Evolutionary conservation across 2,888 invertebrate genomes (phyloP), one percentile per base, ranked within the genome.

Genomic region (Drosophila sordidula): DNA sequence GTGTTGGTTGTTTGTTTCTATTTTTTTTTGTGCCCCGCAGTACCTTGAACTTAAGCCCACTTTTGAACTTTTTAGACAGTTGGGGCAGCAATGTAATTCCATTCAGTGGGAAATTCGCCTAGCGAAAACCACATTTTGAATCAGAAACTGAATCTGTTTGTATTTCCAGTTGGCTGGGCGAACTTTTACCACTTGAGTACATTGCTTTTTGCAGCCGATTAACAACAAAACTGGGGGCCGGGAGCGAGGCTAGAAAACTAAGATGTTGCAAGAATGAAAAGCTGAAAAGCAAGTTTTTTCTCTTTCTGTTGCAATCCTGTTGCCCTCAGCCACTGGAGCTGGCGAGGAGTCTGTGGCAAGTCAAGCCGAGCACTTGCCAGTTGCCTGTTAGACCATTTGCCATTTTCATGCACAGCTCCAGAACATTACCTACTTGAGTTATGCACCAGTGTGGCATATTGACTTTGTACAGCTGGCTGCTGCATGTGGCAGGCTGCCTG

Each of bases 121-220:
- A 38, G 54, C 18, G 16, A 47, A 46, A 69, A 44, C 58, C 67
- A 62, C 67, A 77, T 67, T 77, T 55, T 39, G 52, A 54, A 66
- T 46, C 54, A 45, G 63, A 63, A 78, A 73, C 67, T 22, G 68
- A 67, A 74, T 67, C 69, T 66, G 57, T 65, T 73, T 70, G 70
- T 65, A 69, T 79, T 78, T 76, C 76, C 67, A 79, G 72, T 80
- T 73, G 77, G 66, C 44, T 78, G 67, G 42, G 6, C 45, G 80
- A 80, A 80, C 74, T 87, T 87, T 78, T 87, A 71, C 81, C 87
- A 80, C 84, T 78, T 75, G 87, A 83, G 78, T 79, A 84, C 84
- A 80, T 87, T 83, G 84, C 80, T 69, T 83, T 86, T 86, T 86
- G 77, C 84, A 86, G 75, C 66, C 84, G 80, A 81, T 81, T 83